These are phyloP conservation scores for Drosophila stalkeri DNA, from an alignment of 2,888 invertebrate genomes.

Conservation along the genomic window DNA sequence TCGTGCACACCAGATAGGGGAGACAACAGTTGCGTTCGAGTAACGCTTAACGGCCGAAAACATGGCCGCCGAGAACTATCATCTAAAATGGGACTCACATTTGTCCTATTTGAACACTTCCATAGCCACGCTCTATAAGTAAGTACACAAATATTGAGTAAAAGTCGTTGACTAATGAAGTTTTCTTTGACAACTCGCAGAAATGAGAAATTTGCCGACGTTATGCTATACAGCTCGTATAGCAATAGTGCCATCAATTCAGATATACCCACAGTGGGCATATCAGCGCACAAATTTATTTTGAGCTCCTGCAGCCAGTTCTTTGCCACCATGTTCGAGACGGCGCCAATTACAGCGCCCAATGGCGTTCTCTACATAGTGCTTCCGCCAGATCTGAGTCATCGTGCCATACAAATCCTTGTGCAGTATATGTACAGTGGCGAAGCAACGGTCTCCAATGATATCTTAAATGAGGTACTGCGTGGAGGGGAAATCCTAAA, in stretches of 20 bases:
- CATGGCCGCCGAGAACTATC: constrained; percentile 90
- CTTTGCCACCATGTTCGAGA: constrained; percentile 85
- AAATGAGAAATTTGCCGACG: constrained; percentile 93
- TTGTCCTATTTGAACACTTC: constrained; percentile 92
- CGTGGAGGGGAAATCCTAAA: constrained; percentile 93
- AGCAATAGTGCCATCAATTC: constrained; percentile 85
- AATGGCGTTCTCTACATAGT: constrained; percentile 89
- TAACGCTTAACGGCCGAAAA: constrained; percentile 30
- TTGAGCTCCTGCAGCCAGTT: constrained; percentile 91
- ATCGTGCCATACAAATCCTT: constrained; percentile 91
- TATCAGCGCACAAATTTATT: constrained; percentile 94
- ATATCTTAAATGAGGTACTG: constrained; percentile 92
- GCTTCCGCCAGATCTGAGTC: constrained; percentile 92
- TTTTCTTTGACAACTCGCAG: constrained; percentile 80
- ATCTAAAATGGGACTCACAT: constrained; percentile 95
- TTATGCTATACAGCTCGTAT: constrained; percentile 89
- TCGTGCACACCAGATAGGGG: constrained; percentile 33
- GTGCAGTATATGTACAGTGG: constrained; percentile 95
- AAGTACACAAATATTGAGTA: constrained; percentile 38
- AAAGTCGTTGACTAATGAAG: neutral
- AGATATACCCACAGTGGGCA: constrained; percentile 88
- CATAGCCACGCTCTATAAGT: constrained; percentile 89
- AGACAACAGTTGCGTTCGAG: constrained; percentile 20
- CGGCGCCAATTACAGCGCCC: constrained; percentile 79
- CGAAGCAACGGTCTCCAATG: constrained; percentile 92